A percentile compares a stretch with the other conserved stretches of the same genome.
Evolutionary conservation across 2,797 vertebrate genomes (phyloP).

Genomic region (Phalloptychus januarius): DNA sequence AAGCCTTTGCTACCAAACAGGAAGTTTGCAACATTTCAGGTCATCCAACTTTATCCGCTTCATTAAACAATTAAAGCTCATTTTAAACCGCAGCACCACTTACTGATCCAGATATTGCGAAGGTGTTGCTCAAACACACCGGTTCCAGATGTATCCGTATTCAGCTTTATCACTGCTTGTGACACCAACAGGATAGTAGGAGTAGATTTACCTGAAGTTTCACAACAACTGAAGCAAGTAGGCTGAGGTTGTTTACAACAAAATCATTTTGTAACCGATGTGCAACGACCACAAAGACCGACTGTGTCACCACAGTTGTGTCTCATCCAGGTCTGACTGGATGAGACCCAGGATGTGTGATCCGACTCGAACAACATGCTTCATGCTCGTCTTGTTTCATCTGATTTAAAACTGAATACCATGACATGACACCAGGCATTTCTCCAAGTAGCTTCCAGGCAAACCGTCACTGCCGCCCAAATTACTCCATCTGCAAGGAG

Average conservation of each 20-base stretch:
- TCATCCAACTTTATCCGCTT: background rate
- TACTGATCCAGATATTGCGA: background rate
- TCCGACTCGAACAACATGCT: background rate
- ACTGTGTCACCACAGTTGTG: background rate
- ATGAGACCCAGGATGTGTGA: background rate
- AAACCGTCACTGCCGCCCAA: constrained; percentile 15
- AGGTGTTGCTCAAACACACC: background rate
- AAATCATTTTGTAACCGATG: constrained; percentile 4
- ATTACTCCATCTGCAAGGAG: background rate
- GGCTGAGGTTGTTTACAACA: background rate
- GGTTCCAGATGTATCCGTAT: background rate
- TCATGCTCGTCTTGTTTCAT: background rate
- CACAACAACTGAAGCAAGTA: constrained; percentile 5
- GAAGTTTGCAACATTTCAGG: background rate
- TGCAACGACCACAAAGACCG: background rate
- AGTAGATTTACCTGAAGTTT: background rate
- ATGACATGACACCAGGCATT: background rate
- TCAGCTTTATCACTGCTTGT: background rate
- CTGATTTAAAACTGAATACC: constrained; percentile 7
- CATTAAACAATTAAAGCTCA: background rate
- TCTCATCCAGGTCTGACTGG: background rate
- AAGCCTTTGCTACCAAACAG: background rate
- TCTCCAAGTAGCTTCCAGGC: constrained; percentile 4
- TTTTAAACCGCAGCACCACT: background rate
- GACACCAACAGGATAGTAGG: background rate